Conservation (phyloP, 1,140 invertebrate species). For the Batillaria attramentaria region DNA sequence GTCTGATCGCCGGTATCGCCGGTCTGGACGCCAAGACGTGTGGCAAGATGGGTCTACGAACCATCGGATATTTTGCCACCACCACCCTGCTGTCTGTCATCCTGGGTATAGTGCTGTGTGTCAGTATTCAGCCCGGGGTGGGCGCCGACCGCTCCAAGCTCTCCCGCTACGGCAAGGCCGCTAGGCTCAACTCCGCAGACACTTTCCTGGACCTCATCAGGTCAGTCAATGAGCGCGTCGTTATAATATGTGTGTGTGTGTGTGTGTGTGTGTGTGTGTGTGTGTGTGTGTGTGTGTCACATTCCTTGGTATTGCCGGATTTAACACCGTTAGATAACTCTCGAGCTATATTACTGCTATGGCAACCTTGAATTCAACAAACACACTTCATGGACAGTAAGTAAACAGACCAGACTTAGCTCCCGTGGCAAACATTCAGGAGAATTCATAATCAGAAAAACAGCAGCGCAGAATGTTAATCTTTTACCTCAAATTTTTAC, state of each 20-base stretch:
- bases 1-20: conserved; percentile 70
- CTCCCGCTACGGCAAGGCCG: conserved; percentile 56
- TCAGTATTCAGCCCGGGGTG: conserved; percentile 68
- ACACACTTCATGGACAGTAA: too few species aligned
- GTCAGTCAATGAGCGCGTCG: conserved; percentile 48
- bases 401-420: too few species aligned
- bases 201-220: conserved; percentile 67
- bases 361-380: too few species aligned
- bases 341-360: too few species aligned
- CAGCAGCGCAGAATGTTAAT: too few species aligned
- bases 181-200: conserved; percentile 60
- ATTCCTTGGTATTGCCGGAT: too few species aligned
- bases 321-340: too few species aligned
- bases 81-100: conserved; percentile 81
- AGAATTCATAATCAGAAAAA: too few species aligned
- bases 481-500: too few species aligned
- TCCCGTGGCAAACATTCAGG: too few species aligned
- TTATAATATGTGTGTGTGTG: conserved; percentile 20
- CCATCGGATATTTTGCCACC: conserved; percentile 88
- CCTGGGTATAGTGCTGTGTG: conserved; percentile 65
- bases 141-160: conserved; percentile 64
- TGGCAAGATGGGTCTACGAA: conserved; percentile 74
- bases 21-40: conserved; percentile 69
- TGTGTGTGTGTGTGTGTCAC: conserved; percentile 11
- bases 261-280: conserved; percentile 15